Percentiles rank a stretch among this genome's conserved stretches.
phyloP scores from a whole-genome alignment of 2,113 vertebrate species.

The Eonycteris spelaea region DNA sequence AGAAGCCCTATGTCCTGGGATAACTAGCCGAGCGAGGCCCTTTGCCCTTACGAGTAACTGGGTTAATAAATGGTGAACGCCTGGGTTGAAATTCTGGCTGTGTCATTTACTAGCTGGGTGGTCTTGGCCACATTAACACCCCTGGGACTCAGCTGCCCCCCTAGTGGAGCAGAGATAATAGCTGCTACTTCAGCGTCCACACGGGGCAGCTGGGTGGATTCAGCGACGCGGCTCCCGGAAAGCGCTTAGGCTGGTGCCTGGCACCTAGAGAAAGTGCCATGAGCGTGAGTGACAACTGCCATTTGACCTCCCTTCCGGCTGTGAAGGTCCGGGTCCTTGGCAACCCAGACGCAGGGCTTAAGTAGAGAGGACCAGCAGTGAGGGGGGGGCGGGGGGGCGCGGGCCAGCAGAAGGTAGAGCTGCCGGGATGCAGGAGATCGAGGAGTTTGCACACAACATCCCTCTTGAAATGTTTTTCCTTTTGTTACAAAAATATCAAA shows the following conservation, averaged over 20 bases:
- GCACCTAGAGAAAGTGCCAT: not conserved
- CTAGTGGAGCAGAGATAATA: not conserved
- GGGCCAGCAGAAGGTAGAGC: fast-evolving
- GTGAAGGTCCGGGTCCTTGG: not conserved
- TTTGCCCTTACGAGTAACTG: not conserved
- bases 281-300: not conserved
- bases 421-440: fast-evolving
- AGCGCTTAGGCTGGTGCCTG: not conserved
- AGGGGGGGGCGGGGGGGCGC: not conserved
- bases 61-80: too few relatives aligned
- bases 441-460: not conserved
- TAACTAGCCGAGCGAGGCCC: fast-evolving
- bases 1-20: not conserved
- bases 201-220: not conserved
- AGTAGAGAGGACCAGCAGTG: fast-evolving
- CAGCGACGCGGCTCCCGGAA: not conserved
- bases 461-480: not conserved
- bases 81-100: not conserved
- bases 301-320: not conserved
- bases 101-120: not conserved
- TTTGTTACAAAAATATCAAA: not conserved
- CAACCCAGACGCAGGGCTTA: not conserved
- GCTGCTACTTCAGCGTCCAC: not conserved
- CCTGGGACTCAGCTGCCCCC: not conserved
- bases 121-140: not conserved